Evolutionary conservation across 2,113 vertebrate genomes (phyloP).

Genomic region (Rhipidura dahli): DNA sequence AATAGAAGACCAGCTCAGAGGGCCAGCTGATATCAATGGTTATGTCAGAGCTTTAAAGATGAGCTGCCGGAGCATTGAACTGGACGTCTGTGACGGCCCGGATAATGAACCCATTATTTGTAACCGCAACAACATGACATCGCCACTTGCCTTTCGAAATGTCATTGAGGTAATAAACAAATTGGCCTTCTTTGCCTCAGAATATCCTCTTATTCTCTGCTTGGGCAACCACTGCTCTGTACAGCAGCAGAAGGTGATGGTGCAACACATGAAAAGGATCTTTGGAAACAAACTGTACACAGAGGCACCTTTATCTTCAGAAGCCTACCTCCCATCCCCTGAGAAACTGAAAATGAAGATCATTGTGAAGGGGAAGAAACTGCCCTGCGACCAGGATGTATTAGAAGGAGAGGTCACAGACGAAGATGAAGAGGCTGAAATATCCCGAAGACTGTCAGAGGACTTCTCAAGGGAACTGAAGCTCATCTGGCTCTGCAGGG

Average conservation of each 20-base stretch:
- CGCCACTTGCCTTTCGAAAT: conserved; percentile 80
- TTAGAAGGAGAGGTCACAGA: conserved; percentile 93
- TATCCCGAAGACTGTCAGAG: conserved; percentile 75
- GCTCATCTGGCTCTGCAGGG: conserved; percentile 83
- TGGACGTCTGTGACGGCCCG: conserved; percentile 90
- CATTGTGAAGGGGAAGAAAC: conserved; percentile 90
- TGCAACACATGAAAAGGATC: conserved; percentile 85
- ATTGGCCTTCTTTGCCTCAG: conserved; percentile 90
- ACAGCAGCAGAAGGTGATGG: conserved; percentile 87
- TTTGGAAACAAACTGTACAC: conserved; percentile 87
- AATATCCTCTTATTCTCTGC: conserved; percentile 91
- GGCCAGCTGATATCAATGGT: conserved; percentile 89
- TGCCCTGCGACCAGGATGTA: conserved; percentile 77
- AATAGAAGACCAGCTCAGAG: conserved; percentile 91
- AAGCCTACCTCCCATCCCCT: conserved; percentile 85
- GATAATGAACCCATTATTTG: conserved; percentile 92
- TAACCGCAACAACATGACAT: conserved; percentile 82
- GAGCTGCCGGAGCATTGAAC: conserved; percentile 91
- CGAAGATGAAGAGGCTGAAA: conserved; percentile 94
- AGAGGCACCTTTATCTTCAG: conserved; percentile 75
- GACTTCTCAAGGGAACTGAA: conserved; percentile 77
- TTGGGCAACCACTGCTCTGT: conserved; percentile 90
- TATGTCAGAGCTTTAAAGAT: conserved; percentile 88
- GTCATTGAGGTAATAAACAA: conserved; percentile 93
- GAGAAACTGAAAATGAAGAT: conserved; percentile 90